Evolutionary conservation across 2,113 vertebrate genomes (phyloP).

Genomic region (Catharus fuscescens): DNA sequence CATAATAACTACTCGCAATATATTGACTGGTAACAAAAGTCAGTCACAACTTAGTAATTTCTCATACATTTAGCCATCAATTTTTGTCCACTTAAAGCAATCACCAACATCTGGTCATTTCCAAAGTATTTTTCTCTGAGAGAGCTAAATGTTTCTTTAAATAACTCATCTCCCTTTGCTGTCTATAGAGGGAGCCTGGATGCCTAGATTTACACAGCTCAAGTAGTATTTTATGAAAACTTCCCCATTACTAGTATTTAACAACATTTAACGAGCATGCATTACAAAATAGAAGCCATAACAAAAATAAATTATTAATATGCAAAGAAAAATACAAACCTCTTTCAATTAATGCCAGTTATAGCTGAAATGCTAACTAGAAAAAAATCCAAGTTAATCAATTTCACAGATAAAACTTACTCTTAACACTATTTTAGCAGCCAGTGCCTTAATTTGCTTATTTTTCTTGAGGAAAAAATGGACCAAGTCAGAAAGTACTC

Average conservation of each 20-base stretch:
- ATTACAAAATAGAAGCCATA: neutral
- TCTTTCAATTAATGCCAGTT: constrained; percentile 31
- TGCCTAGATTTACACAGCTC: neutral
- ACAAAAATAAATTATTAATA: neutral
- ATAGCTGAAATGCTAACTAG: neutral
- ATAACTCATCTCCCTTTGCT: neutral
- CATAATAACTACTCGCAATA: neutral
- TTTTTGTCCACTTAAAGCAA: neutral
- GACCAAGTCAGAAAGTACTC: neutral
- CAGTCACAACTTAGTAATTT: neutral
- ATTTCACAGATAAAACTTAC: neutral
- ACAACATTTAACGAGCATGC: neutral
- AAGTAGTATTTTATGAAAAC: neutral
- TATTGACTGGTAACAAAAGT: neutral
- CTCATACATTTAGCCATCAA: neutral
- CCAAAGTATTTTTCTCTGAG: neutral
- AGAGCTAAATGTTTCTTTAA: neutral
- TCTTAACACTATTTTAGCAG: neutral
- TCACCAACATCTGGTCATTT: neutral
- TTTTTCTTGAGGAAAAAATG: neutral
- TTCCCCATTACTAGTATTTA: neutral
- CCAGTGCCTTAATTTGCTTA: neutral
- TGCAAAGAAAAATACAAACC: neutral
- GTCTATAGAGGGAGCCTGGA: constrained; percentile 63
- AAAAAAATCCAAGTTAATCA: neutral